Evolutionary conservation across 2,113 vertebrate species (phyloP), one percentile per base, ranked within the genome.

Genomic region (Australoheros scitulus): DNA sequence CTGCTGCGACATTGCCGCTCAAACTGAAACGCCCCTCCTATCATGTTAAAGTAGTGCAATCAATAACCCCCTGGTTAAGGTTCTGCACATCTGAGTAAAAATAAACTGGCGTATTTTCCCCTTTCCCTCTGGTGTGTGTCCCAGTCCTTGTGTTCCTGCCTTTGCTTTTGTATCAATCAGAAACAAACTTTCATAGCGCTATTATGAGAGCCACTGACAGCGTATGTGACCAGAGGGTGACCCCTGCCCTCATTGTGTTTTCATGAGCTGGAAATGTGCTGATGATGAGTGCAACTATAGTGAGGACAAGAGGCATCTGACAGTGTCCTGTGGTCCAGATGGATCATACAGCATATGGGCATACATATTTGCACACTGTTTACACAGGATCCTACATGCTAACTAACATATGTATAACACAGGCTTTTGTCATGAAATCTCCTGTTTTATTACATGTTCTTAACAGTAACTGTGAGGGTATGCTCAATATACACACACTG

Each of bases 231-330:
- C 91, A 9, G 24, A 18, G 14, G 2, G 52, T 41, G 80, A 91
- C 87, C 89, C 55, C 70, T 60, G 84, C 82, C 80, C 83, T 91
- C 85, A 88, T 91, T 94, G 93, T 94, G 90, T 91, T 90, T 82
- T 80, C 86, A 89, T 64, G 72, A 79, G 79, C 87, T 91, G 88
- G 81, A 94, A 95, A 95, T 94, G 89, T 95, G 93, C 94, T 94
- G 92, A 95, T 91, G 89, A 68, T 63, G 79, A 85, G 75, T 86
- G 26, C 41, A 18, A 8, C 85, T 26, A 76, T 60, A 84, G 80
- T 68, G 85, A 75, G 81, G 77, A 87, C 70, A 76, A 79, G 74
- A 80, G 84, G 83, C 32, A 61, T 77, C 77, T 22, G 77, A 72
- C 65, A 36, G 74, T 17, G 72, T 34, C n/a, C 29, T 76, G 81